Evolutionary conservation across 2,797 vertebrate species (phyloP).

Genomic region (Amblyraja radiata): DNA sequence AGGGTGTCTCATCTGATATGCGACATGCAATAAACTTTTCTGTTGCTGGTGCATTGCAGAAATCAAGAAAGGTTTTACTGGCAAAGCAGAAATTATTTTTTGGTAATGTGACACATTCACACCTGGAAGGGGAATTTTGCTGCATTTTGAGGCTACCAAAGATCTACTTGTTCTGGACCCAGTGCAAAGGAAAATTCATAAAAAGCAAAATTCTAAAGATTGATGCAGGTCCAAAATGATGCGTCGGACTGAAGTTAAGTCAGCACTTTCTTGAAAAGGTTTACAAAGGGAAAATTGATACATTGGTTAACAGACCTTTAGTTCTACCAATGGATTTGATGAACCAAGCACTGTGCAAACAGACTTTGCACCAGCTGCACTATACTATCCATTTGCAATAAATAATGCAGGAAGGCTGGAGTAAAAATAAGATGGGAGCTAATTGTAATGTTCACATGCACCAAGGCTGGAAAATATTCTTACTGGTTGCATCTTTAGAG

Average conservation of each 20-base stretch:
- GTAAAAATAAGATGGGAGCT: neutral
- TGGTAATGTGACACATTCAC: too few relatives aligned
- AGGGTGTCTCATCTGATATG: too few relatives aligned
- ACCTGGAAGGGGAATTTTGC: too few relatives aligned
- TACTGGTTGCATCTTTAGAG: too few relatives aligned
- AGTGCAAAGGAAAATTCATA: neutral
- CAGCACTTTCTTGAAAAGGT: neutral
- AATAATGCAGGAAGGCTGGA: neutral
- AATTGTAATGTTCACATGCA: neutral
- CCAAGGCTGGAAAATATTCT: too few relatives aligned
- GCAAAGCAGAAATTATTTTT: too few relatives aligned
- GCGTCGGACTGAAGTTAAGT: too few relatives aligned
- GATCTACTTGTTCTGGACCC: too few relatives aligned
- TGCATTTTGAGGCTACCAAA: too few relatives aligned
- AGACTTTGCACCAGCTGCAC: neutral
- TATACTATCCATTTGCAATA: neutral
- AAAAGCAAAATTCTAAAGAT: neutral
- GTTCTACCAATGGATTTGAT: neutral
- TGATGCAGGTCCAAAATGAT: neutral
- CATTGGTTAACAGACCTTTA: neutral
- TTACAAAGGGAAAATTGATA: neutral
- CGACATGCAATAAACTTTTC: too few relatives aligned
- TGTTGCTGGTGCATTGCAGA: too few relatives aligned
- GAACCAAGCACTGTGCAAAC: neutral
- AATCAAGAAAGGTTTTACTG: too few relatives aligned